Percentiles rank a stretch among this genome's conserved stretches.
Evolutionary conservation across 1,140 invertebrate genomes (phyloP).

Genomic region (Venturia canescens): DNA sequence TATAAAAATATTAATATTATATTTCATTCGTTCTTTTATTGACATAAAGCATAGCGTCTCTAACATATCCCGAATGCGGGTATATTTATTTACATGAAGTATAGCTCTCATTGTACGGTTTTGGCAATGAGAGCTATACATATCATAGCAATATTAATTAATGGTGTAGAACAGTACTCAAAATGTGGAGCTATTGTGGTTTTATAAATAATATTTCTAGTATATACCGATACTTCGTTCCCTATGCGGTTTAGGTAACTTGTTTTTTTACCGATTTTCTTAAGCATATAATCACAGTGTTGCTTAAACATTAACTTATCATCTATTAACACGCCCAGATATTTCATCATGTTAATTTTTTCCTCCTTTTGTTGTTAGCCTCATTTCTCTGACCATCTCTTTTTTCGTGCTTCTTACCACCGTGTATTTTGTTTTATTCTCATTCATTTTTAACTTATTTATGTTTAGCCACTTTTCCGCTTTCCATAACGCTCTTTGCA

Average conservation of each 20-base stretch:
- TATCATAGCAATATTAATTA: constrained; percentile 18
- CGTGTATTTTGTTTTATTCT: constrained; percentile 48
- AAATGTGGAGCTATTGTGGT: constrained; percentile 35
- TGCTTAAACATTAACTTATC: constrained; percentile 14
- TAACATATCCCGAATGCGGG: constrained; percentile 5
- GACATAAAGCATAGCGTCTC: constrained; percentile 5
- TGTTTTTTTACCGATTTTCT: constrained; percentile 36
- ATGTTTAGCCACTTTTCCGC: constrained; percentile 2
- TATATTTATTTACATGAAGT: constrained; percentile 25
- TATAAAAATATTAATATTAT: constrained; percentile 24
- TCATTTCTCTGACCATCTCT: background rate
- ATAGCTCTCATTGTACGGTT: constrained; percentile 31
- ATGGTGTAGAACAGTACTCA: constrained; percentile 35
- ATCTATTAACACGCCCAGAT: constrained; percentile 26
- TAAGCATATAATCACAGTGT: constrained; percentile 6
- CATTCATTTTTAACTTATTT: constrained; percentile 40
- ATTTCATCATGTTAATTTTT: background rate
- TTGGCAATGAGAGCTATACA: constrained; percentile 9
- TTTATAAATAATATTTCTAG: constrained; percentile 37
- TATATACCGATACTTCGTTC: background rate
- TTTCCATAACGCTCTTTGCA: background rate
- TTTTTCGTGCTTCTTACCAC: constrained; percentile 6
- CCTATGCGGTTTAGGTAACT: constrained; percentile 18
- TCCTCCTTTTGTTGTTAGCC: background rate
- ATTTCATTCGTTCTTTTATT: constrained; percentile 15